Conservation (phyloP, 1,140 invertebrate genomes). For the Cydia strobilella region DNA sequence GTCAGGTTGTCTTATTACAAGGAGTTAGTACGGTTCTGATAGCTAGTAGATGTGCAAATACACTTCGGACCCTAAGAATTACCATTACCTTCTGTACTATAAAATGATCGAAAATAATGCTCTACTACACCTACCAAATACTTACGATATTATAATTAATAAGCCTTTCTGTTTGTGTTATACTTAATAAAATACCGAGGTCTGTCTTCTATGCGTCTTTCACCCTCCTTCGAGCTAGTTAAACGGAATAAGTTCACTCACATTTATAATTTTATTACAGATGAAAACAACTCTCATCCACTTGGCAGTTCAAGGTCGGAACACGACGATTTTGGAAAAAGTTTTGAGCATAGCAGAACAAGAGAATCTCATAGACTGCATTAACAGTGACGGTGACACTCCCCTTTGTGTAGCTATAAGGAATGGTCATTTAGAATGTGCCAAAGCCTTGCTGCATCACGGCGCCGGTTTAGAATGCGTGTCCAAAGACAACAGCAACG, state of each 20-base stretch:
- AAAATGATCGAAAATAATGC: too few relatives aligned
- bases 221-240: too few relatives aligned
- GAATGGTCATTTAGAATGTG: constrained; percentile 52
- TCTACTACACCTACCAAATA: too few relatives aligned
- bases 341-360: constrained; percentile 77
- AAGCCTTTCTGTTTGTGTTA: too few relatives aligned
- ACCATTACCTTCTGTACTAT: too few relatives aligned
- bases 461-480: constrained; percentile 50
- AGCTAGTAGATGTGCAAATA: too few relatives aligned
- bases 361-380: constrained; percentile 48
- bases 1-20: neutral
- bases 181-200: too few relatives aligned
- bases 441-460: constrained; percentile 59
- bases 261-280: neutral
- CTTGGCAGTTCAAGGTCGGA: constrained; percentile 76
- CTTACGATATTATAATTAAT: too few relatives aligned
- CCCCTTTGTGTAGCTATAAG: constrained; percentile 68
- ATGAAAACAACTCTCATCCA: constrained; percentile 63
- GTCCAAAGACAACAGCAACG: constrained; percentile 44
- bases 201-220: too few relatives aligned
- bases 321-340: constrained; percentile 80
- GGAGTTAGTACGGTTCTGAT: too few relatives aligned
- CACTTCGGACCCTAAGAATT: too few relatives aligned
- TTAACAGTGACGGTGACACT: constrained; percentile 57
- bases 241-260: too few relatives aligned